Evolutionary conservation across 2,888 invertebrate genomes (phyloP), one percentile per base, ranked within the genome.

Genomic region (Linyphia triangularis): DNA sequence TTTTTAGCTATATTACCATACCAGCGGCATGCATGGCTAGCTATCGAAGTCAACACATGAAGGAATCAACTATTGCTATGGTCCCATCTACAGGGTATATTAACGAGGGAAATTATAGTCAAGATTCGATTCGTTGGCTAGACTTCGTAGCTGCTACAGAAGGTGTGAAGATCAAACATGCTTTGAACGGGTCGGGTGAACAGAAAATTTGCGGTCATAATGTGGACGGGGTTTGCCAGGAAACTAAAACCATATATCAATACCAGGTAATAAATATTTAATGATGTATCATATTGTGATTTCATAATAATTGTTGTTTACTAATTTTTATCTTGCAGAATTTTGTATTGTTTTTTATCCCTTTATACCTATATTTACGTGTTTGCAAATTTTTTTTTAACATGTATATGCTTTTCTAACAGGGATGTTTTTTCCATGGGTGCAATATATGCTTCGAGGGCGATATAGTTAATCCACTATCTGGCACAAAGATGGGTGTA

Each of bases 351-450:
- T 43, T 67, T 30, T 22, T 2, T 28, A 19, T 70, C n/a, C 22
- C n/a, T 37, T 10, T 63, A 63, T n/a, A n/a, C n/a, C n/a, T n/a
- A 26, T 63, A 24, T 26, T 30, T 19, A 6, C 1, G 37, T 40
- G 4, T 43, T 43, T 70, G 37, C 22, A 30, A 1, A n/a, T 30
- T 9, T 69, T 33, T 1, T 9, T 65, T 65, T 7, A 65, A 24
- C 26, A 16, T 57, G 9, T 43, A 13, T 72, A 13, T 33, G 10
- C 24, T 61, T 7, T 40, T 19, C 28, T 79, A n/a, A 10, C 22
- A 57, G 59, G 91, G 91, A 0, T 91, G 91, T 79, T 77, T 84
- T 24, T 90, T 22, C 37, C 91, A 91, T 78, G 90, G 91, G 2
- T 91, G 91, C 63, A 30, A 9, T 0, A 63, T 72, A n/a, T 91